phyloP scores from a whole-genome alignment of 2,113 vertebrate genomes.

The Calidris pygmaea region DNA sequence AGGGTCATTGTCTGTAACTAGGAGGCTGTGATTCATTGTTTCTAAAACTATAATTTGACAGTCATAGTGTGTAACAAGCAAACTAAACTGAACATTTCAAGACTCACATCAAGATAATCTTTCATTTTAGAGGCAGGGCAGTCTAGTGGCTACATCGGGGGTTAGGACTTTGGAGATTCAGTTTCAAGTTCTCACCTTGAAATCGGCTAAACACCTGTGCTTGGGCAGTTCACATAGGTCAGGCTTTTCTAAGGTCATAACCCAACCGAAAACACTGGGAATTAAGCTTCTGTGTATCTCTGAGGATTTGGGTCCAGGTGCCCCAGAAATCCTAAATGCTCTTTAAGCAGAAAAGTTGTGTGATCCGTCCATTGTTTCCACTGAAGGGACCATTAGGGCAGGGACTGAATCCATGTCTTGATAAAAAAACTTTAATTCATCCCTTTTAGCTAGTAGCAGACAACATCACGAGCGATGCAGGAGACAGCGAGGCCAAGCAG shows the following conservation, averaged over 20 bases:
- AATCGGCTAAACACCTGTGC: neutral
- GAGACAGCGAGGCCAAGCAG: neutral
- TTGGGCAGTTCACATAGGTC: neutral
- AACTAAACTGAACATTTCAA: neutral
- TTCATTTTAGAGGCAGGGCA: neutral
- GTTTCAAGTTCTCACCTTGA: neutral
- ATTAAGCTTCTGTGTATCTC: neutral
- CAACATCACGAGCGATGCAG: neutral
- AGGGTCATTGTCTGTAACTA: neutral
- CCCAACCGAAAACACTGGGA: neutral
- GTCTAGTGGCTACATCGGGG: rapidly evolving
- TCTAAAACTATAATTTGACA: neutral
- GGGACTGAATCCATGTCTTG: neutral
- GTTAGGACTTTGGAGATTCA: neutral
- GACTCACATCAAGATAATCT: neutral
- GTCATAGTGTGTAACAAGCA: rapidly evolving
- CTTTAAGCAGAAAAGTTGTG: neutral
- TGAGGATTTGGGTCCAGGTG: neutral
- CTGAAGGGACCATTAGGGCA: neutral
- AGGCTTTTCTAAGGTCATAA: neutral
- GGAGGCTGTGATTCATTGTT: neutral
- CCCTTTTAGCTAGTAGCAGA: neutral
- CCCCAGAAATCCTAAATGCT: neutral
- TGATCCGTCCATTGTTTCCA: neutral
- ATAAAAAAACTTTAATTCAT: neutral